Conservation (phyloP, 2,797 vertebrate genomes). For the Dicrostonyx torquatus region DNA sequence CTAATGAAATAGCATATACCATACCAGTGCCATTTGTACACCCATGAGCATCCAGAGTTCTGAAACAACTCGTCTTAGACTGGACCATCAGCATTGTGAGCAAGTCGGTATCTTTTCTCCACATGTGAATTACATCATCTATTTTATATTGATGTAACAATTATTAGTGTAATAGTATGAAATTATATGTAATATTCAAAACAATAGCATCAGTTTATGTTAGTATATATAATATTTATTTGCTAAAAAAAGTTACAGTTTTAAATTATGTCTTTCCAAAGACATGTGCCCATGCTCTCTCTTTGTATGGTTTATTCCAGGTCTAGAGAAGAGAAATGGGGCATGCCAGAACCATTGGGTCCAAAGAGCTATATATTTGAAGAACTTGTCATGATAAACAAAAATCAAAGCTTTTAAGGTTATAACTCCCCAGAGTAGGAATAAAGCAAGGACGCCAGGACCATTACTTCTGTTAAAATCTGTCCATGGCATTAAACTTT, state of each 20-base stretch:
- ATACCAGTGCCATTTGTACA: background rate
- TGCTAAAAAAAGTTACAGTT: background rate
- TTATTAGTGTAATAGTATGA: background rate
- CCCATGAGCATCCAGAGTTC: background rate
- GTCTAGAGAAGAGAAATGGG: constrained; percentile 60
- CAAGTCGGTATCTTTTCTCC: background rate
- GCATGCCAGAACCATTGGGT: constrained; percentile 63
- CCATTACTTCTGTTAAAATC: constrained; percentile 71
- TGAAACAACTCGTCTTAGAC: background rate
- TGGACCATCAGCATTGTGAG: background rate
- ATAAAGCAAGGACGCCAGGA: constrained; percentile 66
- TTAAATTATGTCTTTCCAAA: constrained; percentile 30
- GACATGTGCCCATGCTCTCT: background rate
- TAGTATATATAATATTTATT: background rate
- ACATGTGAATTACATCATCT: background rate
- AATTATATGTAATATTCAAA: constrained; percentile 19
- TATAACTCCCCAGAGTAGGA: constrained; percentile 66
- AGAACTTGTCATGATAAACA: constrained; percentile 79
- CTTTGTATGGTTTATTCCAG: constrained; percentile 50
- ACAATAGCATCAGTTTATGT: constrained; percentile 7
- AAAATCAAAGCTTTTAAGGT: constrained; percentile 79
- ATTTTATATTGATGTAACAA: background rate
- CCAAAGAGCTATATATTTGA: constrained; percentile 59
- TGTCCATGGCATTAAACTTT: constrained; percentile 70
- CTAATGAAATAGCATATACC: accelerated